These are phyloP conservation scores for Lepeophtheirus salmonis DNA, from an alignment of 1,140 invertebrate species.

Conservation along the genomic window DNA sequence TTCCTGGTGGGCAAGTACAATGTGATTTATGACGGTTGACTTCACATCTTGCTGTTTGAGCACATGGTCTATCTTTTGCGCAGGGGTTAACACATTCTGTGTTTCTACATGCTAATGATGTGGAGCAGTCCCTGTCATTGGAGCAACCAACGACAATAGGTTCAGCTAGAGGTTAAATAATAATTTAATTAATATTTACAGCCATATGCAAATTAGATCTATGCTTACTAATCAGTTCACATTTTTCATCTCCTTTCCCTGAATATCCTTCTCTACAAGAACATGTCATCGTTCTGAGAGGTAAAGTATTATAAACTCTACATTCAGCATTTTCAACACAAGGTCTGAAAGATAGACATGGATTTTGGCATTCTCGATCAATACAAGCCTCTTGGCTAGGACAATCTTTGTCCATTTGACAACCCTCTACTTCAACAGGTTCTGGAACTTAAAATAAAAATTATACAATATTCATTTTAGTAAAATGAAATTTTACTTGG, in stretches of 20 bases:
- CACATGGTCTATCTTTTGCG: constrained; percentile 41
- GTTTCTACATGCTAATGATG: constrained; percentile 47
- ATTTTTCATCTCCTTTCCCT: constrained; percentile 27
- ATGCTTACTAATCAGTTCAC: neutral
- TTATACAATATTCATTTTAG: constrained; percentile 3
- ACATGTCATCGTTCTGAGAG: constrained; percentile 67
- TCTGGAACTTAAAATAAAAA: constrained; percentile 12
- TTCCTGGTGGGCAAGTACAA: constrained; percentile 54
- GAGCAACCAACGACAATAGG: constrained; percentile 36
- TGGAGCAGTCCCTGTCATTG: constrained; percentile 45
- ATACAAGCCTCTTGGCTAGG: constrained; percentile 26
- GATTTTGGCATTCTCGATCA: constrained; percentile 34
- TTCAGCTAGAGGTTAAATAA: constrained; percentile 1
- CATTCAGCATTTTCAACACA: constrained; percentile 30
- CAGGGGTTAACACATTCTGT: constrained; percentile 57
- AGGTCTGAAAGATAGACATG: constrained; percentile 22
- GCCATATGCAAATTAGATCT: neutral
- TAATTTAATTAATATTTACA: neutral
- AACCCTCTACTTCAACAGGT: constrained; percentile 33
- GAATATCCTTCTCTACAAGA: constrained; percentile 54
- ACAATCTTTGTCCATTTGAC: constrained; percentile 47
- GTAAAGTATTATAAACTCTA: constrained; percentile 53
- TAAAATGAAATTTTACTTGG: constrained; percentile 36
- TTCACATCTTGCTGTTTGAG: constrained; percentile 50
- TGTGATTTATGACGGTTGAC: constrained; percentile 47